A percentile compares a stretch with the other conserved stretches of the same genome.
phyloP scores from a whole-genome alignment of 2,113 vertebrate species.

The Atherinomorus stipes region DNA sequence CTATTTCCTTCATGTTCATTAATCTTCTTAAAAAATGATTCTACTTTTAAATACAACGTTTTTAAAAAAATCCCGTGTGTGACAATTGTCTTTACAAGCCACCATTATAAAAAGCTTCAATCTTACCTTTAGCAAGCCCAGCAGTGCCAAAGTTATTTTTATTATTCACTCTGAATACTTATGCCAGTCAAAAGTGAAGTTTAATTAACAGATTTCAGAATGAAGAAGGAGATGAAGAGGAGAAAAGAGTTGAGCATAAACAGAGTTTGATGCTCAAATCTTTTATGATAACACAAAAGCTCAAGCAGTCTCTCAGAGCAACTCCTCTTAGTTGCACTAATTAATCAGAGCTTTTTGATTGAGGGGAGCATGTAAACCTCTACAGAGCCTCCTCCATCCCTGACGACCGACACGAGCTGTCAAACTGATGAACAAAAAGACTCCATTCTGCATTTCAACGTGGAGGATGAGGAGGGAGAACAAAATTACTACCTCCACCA shows the following conservation, averaged over 20 bases:
- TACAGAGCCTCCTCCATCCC: conserved; percentile 17
- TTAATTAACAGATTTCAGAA: too few species aligned
- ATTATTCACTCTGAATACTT: conserved; percentile 1
- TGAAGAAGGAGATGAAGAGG: not conserved
- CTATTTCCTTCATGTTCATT: too few species aligned
- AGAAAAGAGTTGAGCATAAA: not conserved
- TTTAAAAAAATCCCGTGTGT: too few species aligned
- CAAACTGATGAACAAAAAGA: conserved; percentile 10
- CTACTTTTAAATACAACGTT: too few species aligned
- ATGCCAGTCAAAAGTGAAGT: not conserved
- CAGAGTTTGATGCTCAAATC: not conserved
- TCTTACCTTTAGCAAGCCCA: not conserved
- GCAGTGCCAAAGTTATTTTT: not conserved
- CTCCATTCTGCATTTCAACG: not conserved
- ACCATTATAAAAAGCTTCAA: not conserved
- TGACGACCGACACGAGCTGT: conserved; percentile 3
- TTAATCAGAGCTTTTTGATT: conserved; percentile 29
- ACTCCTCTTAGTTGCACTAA: conserved; percentile 4
- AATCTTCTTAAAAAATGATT: too few species aligned
- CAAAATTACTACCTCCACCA: too few species aligned
- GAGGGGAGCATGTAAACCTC: not conserved
- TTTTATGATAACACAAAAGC: not conserved
- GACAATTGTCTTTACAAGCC: not conserved
- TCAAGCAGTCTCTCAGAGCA: not conserved
- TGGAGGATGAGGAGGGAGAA: not conserved